A percentile compares a stretch with the other conserved stretches of the same genome.
Evolutionary conservation across 2,888 invertebrate species (phyloP).

Genomic region (Eupsilia transversa): DNA sequence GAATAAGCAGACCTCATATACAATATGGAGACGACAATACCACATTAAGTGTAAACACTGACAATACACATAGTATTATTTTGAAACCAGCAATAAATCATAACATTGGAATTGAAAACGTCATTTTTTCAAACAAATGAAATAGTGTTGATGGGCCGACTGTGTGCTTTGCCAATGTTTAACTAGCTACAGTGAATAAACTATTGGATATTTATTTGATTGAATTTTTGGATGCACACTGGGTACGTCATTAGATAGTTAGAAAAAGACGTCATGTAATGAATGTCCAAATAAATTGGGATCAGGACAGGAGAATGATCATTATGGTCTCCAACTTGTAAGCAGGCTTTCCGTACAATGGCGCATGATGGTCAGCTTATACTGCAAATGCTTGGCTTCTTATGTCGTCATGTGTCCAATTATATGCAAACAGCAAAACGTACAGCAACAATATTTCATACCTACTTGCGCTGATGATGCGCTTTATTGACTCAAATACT

Average conservation of each 20-base stretch:
- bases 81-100: not conserved
- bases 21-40: not conserved
- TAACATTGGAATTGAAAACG: too few species aligned
- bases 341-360: not conserved
- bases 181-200: too few species aligned
- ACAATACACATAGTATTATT: not conserved
- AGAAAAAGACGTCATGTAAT: too few species aligned
- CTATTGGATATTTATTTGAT: too few species aligned
- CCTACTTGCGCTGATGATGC: slow-evolving; percentile 12
- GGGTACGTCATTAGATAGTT: too few species aligned
- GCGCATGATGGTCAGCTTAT: not conserved
- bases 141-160: too few species aligned
- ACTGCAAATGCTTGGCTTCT: not conserved
- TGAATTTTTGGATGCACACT: too few species aligned
- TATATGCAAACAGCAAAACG: slow-evolving; percentile 18
- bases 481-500: slow-evolving; percentile 56
- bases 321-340: too few species aligned
- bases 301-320: too few species aligned
- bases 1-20: not conserved
- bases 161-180: too few species aligned
- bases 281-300: too few species aligned
- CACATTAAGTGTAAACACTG: not conserved
- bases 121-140: too few species aligned
- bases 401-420: not conserved
- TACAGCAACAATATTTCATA: slow-evolving; percentile 40